Conservation (phyloP, 2,888 invertebrate species). For the Drosophila koepferae region DNA sequence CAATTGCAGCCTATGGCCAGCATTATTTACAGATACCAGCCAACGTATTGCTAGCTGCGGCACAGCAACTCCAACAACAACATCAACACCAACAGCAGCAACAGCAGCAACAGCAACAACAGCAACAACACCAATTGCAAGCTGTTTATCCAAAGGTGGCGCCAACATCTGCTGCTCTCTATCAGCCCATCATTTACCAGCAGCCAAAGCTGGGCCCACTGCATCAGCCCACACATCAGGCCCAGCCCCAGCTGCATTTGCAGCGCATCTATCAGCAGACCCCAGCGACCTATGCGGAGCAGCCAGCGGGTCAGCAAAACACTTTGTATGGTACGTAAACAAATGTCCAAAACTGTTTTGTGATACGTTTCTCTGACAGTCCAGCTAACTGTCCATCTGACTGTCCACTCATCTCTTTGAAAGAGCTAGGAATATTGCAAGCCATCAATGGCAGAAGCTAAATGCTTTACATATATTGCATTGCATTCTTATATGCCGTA, state of each 20-base stretch:
- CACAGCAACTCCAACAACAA: conserved; percentile 66
- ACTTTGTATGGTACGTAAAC: conserved; percentile 56
- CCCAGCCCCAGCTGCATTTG: conserved; percentile 35
- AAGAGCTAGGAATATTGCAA: no score
- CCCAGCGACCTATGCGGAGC: conserved; percentile 55
- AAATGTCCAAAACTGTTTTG: background rate
- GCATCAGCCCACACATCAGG: conserved; percentile 20
- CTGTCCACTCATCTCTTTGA: no score
- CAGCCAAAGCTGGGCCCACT: conserved; percentile 17
- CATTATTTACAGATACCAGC: conserved; percentile 76
- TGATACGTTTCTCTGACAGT: background rate
- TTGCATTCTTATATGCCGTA: no score
- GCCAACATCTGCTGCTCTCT: conserved; percentile 34
- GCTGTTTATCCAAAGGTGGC: conserved; percentile 47
- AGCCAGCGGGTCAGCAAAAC: conserved; percentile 34
- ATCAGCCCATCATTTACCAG: conserved; percentile 56
- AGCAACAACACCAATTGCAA: conserved; percentile 25
- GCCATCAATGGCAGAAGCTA: no score
- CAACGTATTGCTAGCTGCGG: conserved; percentile 67
- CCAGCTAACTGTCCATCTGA: background rate
- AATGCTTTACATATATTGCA: no score
- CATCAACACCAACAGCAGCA: conserved; percentile 44
- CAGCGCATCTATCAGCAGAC: conserved; percentile 50
- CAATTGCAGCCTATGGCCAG: conserved; percentile 44
- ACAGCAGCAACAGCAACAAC: conserved; percentile 25